Evolutionary conservation across 2,797 vertebrate genomes (phyloP).

Genomic region (Characodon lateralis): DNA sequence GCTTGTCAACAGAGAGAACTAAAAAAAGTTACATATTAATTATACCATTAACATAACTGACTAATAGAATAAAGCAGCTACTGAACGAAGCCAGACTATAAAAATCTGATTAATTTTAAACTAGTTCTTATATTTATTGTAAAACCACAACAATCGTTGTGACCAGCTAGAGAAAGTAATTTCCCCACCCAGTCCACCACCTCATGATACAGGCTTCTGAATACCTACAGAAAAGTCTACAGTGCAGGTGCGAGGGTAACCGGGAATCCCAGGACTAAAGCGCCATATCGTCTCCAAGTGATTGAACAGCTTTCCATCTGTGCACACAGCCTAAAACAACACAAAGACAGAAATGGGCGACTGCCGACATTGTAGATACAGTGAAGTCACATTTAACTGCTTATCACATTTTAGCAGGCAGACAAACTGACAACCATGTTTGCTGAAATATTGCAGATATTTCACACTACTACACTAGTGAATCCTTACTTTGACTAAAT

Average conservation of each 20-base stretch:
- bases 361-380: not conserved
- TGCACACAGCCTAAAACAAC: conserved; percentile 87
- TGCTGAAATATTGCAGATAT: not conserved
- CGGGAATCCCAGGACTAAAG: conserved; percentile 94
- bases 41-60: not conserved
- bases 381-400: not conserved
- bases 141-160: not conserved
- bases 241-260: conserved; percentile 94
- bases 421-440: not conserved
- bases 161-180: not conserved
- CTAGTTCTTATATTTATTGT: not conserved
- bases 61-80: not conserved
- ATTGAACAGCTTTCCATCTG: conserved; percentile 94
- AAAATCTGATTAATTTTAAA: too few relatives aligned
- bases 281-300: conserved; percentile 96
- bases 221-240: conserved; percentile 94
- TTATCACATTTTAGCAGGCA: not conserved
- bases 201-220: not conserved
- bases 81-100: not conserved
- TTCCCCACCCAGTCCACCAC: not conserved
- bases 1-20: not conserved
- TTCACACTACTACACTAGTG: not conserved
- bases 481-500: conserved; percentile 91
- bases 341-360: not conserved
- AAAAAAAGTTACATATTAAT: not conserved